phyloP scores from a whole-genome alignment of 1,140 invertebrate species.

The Spodoptera litura region DNA sequence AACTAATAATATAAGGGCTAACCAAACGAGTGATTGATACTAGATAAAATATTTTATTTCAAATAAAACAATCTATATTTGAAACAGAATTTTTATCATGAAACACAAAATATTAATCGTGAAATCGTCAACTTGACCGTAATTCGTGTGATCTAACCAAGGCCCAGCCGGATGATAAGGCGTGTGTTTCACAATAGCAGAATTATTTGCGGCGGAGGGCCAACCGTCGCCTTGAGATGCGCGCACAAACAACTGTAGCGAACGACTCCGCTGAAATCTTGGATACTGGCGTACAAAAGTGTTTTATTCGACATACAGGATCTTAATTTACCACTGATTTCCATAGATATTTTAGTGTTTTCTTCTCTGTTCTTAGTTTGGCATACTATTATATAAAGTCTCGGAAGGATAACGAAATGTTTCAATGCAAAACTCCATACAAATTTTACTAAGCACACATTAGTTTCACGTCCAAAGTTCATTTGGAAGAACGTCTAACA shows the following conservation, averaged over 20 bases:
- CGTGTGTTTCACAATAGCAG: conserved; percentile 83
- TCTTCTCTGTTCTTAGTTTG: not conserved
- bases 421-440: no score
- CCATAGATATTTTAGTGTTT: not conserved
- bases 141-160: conserved; percentile 83
- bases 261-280: conserved; percentile 75
- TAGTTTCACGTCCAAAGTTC: no score
- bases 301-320: not conserved
- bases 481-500: no score
- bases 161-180: conserved; percentile 78
- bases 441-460: no score
- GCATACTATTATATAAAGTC: no score
- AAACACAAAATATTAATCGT: conserved; percentile 74
- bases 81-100: conserved; percentile 72
- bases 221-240: conserved; percentile 80
- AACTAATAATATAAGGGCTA: not conserved
- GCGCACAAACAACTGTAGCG: conserved; percentile 78
- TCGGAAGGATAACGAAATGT: no score
- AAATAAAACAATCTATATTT: conserved; percentile 39
- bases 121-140: conserved; percentile 85
- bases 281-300: conserved; percentile 67
- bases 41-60: no score
- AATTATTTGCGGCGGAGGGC: conserved; percentile 84
- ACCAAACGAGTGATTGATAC: conserved; percentile 1
- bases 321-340: not conserved